These are phyloP conservation scores for Plutella xylostella DNA, from an alignment of 2,888 invertebrate genomes.

Conservation along the genomic window DNA sequence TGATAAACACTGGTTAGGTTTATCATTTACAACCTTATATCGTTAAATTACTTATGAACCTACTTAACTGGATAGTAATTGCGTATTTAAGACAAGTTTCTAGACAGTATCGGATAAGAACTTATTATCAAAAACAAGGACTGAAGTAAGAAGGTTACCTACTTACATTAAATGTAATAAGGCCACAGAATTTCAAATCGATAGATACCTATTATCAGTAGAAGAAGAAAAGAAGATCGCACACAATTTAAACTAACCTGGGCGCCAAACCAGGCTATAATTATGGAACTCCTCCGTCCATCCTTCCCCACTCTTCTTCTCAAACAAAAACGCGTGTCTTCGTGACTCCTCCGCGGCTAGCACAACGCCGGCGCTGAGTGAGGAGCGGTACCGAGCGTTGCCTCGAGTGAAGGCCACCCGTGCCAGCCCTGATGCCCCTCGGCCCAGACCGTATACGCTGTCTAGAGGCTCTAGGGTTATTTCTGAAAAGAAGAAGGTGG, in stretches of 20 bases:
- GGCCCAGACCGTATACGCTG: conserved; percentile 69
- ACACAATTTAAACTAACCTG: not conserved
- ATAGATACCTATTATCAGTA: no score
- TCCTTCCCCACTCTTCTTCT: not conserved
- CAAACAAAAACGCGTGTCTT: not conserved
- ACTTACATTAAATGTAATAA: no score
- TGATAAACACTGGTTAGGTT: no score
- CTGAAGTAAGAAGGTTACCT: no score
- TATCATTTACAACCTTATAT: no score
- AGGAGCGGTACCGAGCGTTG: conserved; percentile 48
- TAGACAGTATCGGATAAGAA: no score
- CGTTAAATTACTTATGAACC: no score
- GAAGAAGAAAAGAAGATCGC: no score
- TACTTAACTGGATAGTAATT: no score
- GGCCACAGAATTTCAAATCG: no score
- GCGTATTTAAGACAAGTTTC: no score
- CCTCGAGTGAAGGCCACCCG: conserved; percentile 78
- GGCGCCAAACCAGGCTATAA: not conserved
- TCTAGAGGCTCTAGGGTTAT: conserved; percentile 73
- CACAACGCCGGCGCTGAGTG: not conserved
- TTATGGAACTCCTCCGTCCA: not conserved
- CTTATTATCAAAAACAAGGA: no score
- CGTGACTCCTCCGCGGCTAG: not conserved
- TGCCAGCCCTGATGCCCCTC: conserved; percentile 76
- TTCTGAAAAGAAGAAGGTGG: conserved; percentile 25